Percentiles rank a stretch among this genome's conserved stretches.
Evolutionary conservation across 2,113 vertebrate genomes (phyloP).

Genomic region (Melanerpes formicivorus): DNA sequence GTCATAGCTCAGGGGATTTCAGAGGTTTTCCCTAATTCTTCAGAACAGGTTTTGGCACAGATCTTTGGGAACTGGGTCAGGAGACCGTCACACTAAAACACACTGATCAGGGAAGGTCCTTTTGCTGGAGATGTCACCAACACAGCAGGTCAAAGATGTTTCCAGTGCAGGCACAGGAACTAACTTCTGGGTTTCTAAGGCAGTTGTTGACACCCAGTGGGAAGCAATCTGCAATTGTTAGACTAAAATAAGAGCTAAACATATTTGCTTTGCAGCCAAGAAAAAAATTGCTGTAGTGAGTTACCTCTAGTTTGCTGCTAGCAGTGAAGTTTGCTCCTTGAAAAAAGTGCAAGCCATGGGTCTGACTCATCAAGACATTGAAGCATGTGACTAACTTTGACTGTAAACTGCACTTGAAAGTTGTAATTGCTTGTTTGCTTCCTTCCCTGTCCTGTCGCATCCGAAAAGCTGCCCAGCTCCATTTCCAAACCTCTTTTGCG

Average conservation of each 20-base stretch:
- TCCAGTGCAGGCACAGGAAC: neutral
- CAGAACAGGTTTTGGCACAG: neutral
- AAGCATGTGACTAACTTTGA: neutral
- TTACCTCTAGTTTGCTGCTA: neutral
- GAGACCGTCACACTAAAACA: neutral
- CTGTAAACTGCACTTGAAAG: neutral
- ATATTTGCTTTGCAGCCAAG: neutral
- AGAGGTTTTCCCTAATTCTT: neutral
- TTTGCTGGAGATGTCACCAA: neutral
- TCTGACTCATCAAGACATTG: neutral
- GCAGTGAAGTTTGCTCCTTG: neutral
- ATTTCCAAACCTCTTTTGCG: accelerated
- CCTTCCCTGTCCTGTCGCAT: neutral
- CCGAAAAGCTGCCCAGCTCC: neutral
- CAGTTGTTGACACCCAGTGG: neutral
- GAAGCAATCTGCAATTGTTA: neutral
- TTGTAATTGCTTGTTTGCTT: neutral
- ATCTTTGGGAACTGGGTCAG: neutral
- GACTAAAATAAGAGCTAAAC: neutral
- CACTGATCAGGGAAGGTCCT: accelerated
- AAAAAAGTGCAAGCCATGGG: neutral
- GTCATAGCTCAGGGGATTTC: neutral
- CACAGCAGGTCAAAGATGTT: neutral
- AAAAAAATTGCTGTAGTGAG: neutral
- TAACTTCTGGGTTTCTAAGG: neutral